These are phyloP conservation scores for Pelosia muscerda DNA, from an alignment of 2,888 invertebrate genomes.

Conservation along the genomic window DNA sequence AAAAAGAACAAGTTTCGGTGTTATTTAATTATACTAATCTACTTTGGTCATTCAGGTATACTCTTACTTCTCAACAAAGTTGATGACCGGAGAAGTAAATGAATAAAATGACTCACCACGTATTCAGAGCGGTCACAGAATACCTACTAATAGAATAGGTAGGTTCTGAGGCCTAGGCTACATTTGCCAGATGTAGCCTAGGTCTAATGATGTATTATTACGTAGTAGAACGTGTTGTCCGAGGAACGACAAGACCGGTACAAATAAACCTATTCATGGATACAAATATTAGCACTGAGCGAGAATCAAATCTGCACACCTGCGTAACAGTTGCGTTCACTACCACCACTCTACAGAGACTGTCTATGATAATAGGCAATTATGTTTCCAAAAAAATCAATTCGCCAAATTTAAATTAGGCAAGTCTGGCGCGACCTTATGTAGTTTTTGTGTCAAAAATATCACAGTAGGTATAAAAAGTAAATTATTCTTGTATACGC, in stretches of 20 bases:
- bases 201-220: no score
- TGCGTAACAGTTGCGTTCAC: no score
- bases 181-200: not conserved
- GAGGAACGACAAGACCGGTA: no score
- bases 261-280: no score
- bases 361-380: not conserved
- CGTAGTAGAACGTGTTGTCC: no score
- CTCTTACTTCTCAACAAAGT: not conserved
- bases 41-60: not conserved
- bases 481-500: slow-evolving; percentile 3
- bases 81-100: no score
- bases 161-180: not conserved
- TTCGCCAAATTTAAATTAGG: not conserved
- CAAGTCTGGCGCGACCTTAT: not conserved
- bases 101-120: no score
- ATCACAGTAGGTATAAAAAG: not conserved
- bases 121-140: no score
- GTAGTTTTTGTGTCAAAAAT: not conserved
- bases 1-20: not conserved
- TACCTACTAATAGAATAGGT: no score
- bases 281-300: no score
- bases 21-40: not conserved
- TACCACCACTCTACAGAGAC: no score
- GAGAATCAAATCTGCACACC: no score
- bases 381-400: not conserved